A percentile compares a stretch with the other conserved stretches of the same genome.
phyloP scores from a whole-genome alignment of 2,797 vertebrate genomes.

The Eurystomus glaucurus region DNA sequence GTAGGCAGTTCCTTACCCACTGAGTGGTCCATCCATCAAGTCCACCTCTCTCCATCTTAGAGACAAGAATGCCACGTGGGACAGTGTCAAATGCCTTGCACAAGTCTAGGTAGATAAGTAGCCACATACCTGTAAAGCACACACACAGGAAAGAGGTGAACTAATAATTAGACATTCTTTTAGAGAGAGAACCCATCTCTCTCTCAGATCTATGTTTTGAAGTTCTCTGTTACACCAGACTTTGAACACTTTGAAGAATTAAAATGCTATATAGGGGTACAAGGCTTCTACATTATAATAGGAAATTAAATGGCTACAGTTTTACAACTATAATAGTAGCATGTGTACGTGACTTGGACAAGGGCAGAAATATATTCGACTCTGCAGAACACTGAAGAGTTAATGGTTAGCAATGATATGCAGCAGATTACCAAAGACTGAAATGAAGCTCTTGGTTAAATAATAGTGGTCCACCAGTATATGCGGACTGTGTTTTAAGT shows the following conservation, averaged over 20 bases:
- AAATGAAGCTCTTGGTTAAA: neutral
- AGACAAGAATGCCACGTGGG: too few species aligned
- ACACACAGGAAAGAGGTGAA: neutral
- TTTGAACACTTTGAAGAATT: neutral
- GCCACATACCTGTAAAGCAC: neutral
- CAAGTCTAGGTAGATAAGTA: neutral
- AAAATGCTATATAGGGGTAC: fast-evolving
- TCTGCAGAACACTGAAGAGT: neutral
- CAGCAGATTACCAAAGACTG: neutral
- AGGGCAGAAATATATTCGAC: neutral
- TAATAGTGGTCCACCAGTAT: neutral
- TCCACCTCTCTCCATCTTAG: too few species aligned
- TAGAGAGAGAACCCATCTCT: neutral
- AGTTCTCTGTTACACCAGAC: neutral
- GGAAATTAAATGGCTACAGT: neutral
- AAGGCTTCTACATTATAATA: neutral
- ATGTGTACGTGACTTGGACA: neutral
- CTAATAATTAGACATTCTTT: neutral
- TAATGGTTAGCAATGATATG: neutral
- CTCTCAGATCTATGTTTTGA: neutral
- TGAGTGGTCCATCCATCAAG: too few species aligned
- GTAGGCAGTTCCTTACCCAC: too few species aligned
- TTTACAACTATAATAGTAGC: neutral
- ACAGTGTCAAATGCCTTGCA: too few species aligned
- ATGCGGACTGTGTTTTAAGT: neutral